A percentile compares a stretch with the other conserved stretches of the same genome.
Conservation (phyloP, 2,888 invertebrate genomes). For the Nycteola revayana region DNA sequence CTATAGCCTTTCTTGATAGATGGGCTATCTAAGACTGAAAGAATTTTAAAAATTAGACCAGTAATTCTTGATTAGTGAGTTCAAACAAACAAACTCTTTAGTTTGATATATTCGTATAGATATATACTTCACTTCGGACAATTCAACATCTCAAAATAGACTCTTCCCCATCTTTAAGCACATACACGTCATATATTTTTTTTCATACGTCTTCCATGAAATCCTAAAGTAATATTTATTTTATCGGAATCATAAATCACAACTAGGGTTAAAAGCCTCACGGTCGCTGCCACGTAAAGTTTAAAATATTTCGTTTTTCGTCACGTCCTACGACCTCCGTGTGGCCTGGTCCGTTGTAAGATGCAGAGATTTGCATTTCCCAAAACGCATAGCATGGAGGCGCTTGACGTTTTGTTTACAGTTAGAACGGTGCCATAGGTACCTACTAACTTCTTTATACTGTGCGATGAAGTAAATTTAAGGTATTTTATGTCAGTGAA, state of each 20-base stretch:
- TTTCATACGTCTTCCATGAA: conserved; percentile 44
- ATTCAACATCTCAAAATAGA: conserved; percentile 8
- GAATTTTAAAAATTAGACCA: too few relatives aligned
- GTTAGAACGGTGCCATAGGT: too few relatives aligned
- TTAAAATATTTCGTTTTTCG: conserved; percentile 51
- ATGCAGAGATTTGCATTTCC: conserved; percentile 39
- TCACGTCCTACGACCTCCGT: conserved; percentile 39
- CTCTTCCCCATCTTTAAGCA: conserved; percentile 6
- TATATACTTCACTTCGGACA: too few relatives aligned
- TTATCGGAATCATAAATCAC: conserved; percentile 54
- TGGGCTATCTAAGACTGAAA: too few relatives aligned
- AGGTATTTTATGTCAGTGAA: too few relatives aligned
- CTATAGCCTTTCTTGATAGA: too few relatives aligned
- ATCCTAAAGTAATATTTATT: conserved; percentile 42
- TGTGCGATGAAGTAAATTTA: too few relatives aligned
- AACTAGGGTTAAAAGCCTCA: conserved; percentile 55
- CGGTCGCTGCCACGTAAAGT: conserved; percentile 36
- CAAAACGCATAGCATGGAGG: conserved; percentile 44
- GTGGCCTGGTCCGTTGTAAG: too few relatives aligned
- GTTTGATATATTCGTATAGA: too few relatives aligned
- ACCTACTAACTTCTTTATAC: too few relatives aligned
- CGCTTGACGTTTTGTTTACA: conserved; percentile 40
- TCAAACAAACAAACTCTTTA: too few relatives aligned
- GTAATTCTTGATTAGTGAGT: too few relatives aligned
- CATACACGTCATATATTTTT: conserved; percentile 31